phyloP scores from a whole-genome alignment of 2,888 invertebrate genomes.

The Agrilus cyanescens region DNA sequence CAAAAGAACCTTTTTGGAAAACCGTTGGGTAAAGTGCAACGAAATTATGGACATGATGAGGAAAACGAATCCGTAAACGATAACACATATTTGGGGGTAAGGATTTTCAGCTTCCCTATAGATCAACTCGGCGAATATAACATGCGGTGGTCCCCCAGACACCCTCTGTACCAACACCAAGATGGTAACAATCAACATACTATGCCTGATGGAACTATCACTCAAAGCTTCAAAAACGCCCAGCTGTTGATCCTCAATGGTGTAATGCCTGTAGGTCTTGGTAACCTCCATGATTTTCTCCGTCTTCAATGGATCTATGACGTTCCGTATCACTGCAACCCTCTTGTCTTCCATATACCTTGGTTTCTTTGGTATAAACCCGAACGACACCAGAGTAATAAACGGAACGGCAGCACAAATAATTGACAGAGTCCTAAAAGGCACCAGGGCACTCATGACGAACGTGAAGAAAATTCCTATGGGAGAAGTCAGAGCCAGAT shows the following conservation, averaged over 20 bases:
- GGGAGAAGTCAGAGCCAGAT: slow-evolving; percentile 13
- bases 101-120: slow-evolving; percentile 13
- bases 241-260: slow-evolving; percentile 4
- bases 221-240: slow-evolving; percentile 8
- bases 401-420: slow-evolving; percentile 12
- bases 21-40: slow-evolving; percentile 9
- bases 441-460: slow-evolving; percentile 12
- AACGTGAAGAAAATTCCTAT: slow-evolving; percentile 15
- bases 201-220: slow-evolving; percentile 11
- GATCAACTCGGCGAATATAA: slow-evolving; percentile 19
- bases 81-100: slow-evolving; percentile 15
- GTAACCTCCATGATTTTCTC: neutral
- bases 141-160: slow-evolving; percentile 16
- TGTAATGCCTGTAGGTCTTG: neutral
- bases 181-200: slow-evolving; percentile 14
- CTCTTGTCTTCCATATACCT: neutral
- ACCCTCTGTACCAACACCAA: slow-evolving; percentile 18
- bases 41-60: slow-evolving; percentile 12
- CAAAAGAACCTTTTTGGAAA: slow-evolving; percentile 15
- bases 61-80: slow-evolving; percentile 14
- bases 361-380: slow-evolving; percentile 2
- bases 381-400: slow-evolving; percentile 12
- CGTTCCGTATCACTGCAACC: neutral
- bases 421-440: slow-evolving; percentile 13
- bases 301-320: neutral